These are phyloP conservation scores for Philhelius pedissequus DNA, from an alignment of 2,888 invertebrate genomes.

Conservation along the genomic window DNA sequence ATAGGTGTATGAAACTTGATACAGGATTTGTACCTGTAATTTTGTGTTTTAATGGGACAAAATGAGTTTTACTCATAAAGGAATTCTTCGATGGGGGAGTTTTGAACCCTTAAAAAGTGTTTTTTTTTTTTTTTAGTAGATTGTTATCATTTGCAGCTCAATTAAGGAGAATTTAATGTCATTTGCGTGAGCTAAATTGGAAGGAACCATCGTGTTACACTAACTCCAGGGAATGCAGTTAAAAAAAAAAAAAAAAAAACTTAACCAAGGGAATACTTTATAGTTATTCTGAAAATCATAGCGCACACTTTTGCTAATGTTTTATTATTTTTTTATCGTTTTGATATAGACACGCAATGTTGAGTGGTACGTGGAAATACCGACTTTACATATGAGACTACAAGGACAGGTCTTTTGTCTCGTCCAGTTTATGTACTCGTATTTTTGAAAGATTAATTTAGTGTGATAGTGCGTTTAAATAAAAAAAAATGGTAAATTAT, in stretches of 20 bases:
- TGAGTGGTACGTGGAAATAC: not conserved
- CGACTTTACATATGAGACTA: not conserved
- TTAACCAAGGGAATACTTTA: not conserved
- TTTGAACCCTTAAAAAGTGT: constrained; percentile 20
- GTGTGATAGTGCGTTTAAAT: not conserved
- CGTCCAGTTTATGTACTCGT: not conserved
- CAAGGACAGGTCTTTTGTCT: not conserved
- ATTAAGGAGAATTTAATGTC: constrained; percentile 50
- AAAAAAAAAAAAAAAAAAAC: not conserved
- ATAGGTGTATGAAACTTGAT: not conserved
- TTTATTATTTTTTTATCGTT: not conserved
- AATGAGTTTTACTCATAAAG: not conserved
- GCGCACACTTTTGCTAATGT: not conserved
- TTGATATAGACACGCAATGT: constrained; percentile 1
- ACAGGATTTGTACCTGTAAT: not conserved
- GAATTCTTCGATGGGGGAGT: not conserved
- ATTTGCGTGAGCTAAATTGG: not conserved
- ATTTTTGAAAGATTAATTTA: constrained; percentile 5
- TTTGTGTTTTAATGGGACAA: not conserved
- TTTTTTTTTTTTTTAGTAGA: constrained; percentile 37
- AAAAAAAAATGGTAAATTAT: not conserved
- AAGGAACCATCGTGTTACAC: not conserved
- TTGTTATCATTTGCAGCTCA: constrained; percentile 39
- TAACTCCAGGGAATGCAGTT: not conserved
- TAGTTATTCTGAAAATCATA: not conserved